Conservation (phyloP, 2,888 invertebrate genomes). For the Epiblema foenella region DNA sequence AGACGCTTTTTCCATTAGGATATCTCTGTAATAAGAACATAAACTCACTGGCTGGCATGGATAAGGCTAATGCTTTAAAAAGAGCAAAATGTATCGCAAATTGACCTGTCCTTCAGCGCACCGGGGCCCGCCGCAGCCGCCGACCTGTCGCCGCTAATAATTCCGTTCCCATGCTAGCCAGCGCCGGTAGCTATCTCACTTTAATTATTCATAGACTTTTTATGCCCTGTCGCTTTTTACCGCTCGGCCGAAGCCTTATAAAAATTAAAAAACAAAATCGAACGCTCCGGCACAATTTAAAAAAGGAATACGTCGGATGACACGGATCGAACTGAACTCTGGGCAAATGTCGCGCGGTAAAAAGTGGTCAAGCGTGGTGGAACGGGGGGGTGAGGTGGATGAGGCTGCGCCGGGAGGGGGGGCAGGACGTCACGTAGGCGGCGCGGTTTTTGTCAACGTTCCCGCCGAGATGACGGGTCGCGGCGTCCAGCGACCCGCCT, state of each 20-base stretch:
- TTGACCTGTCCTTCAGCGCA: slow-evolving; percentile 81
- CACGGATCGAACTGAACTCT: slow-evolving; percentile 85
- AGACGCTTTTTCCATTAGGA: slow-evolving; percentile 32
- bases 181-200: slow-evolving; percentile 81
- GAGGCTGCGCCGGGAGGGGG: slow-evolving; percentile 48
- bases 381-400: slow-evolving; percentile 50
- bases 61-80: slow-evolving; percentile 65
- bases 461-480: slow-evolving; percentile 85
- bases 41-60: slow-evolving; percentile 49
- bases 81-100: slow-evolving; percentile 76
- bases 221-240: slow-evolving; percentile 81
- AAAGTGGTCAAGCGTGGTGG: slow-evolving; percentile 78
- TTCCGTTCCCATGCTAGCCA: slow-evolving; percentile 82
- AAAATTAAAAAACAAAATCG: slow-evolving; percentile 81
- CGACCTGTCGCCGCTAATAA: slow-evolving; percentile 80
- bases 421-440: slow-evolving; percentile 84
- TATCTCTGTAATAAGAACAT: slow-evolving; percentile 40
- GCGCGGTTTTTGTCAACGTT: slow-evolving; percentile 85
- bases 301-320: slow-evolving; percentile 85
- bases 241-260: slow-evolving; percentile 78
- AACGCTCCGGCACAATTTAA: slow-evolving; percentile 78
- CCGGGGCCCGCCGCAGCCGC: slow-evolving; percentile 61
- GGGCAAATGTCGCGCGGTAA: slow-evolving; percentile 85
- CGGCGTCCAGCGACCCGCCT: slow-evolving; percentile 63
- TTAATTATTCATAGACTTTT: slow-evolving; percentile 85